Base-by-base conservation (phyloP, 2,888 invertebrate genomes). In the Drosophila melanocephala region DNA sequence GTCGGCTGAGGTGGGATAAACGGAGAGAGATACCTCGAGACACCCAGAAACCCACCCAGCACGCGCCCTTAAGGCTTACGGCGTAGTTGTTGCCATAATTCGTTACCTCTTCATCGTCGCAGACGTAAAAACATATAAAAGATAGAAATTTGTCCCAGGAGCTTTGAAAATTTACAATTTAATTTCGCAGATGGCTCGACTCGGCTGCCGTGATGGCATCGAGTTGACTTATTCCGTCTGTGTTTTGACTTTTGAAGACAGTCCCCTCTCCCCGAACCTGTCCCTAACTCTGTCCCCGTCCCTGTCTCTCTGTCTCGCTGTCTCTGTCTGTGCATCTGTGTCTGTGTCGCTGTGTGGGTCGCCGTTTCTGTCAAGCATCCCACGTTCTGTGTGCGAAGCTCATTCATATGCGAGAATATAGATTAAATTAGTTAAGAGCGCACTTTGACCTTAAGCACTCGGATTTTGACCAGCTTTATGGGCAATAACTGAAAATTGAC, bases 91-190 rank as follows among this genome's bases (percentile, higher is more conserved):
- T 76, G 77, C 75, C 76, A 80, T 82, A 87, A 87, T 87, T 89
- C 70, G 77, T 80, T 80, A 89, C 63, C 74, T 79, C 72, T 72
- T 79, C 79, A 66, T 73, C 69, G 72, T 75, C 72, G 74, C 87
- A 87, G 79, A 84, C 82, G 55, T 60, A 72, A 70, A 81, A 77
- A 64, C 75, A 81, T 77, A 80, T 84, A 80, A 89, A 87, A 87
- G 85, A 84, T 79, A 81, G 77, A 89, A 87, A 87, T 87, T 87
- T 76, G 80, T 87, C 87, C 89, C 89, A 83, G 72, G 89, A 89
- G 87, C 83, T 70, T 87, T 83, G 72, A 76, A 75, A 89, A 87
- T 89, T 89, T 89, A 89, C 87, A 87, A 87, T 89, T 89, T 89
- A 75, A 89, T 89, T 85, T 84, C 78, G 77, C 80, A 89, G 81